Evolutionary conservation across 2,888 invertebrate species (phyloP).

Genomic region (Perizoma flavofasciatum): DNA sequence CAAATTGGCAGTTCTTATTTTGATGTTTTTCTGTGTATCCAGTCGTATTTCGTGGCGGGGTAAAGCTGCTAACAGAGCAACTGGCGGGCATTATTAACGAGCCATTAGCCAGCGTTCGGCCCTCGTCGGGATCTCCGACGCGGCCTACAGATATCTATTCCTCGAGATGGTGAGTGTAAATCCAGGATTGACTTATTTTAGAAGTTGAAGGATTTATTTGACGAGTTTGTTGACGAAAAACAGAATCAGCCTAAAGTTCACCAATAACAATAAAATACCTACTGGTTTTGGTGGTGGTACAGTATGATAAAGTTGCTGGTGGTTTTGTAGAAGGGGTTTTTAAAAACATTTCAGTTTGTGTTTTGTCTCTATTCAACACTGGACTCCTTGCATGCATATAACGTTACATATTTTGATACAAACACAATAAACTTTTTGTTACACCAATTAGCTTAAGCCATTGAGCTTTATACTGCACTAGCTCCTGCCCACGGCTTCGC

Average conservation of each 20-base stretch:
- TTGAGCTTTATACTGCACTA: too few species aligned
- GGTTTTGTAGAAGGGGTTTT: too few species aligned
- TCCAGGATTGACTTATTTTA: constrained; percentile 16
- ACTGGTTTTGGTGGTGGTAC: too few species aligned
- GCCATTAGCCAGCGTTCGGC: constrained; percentile 73
- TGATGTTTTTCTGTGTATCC: constrained; percentile 6
- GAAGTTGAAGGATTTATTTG: constrained; percentile 8
- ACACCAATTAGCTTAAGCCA: too few species aligned
- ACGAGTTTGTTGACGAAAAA: not conserved
- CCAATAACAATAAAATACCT: too few species aligned
- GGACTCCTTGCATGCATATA: too few species aligned
- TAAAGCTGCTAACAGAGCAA: constrained; percentile 66
- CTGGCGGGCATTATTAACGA: constrained; percentile 74
- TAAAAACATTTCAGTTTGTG: too few species aligned
- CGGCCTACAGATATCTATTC: constrained; percentile 39
- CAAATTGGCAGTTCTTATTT: constrained; percentile 20
- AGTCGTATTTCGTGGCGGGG: constrained; percentile 68
- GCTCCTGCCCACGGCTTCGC: too few species aligned
- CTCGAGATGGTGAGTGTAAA: constrained; percentile 21
- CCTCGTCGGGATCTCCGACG: constrained; percentile 53
- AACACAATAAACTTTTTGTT: too few species aligned
- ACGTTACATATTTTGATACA: too few species aligned
- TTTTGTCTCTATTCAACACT: too few species aligned
- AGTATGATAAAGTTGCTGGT: too few species aligned
- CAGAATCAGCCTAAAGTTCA: not conserved